Percentiles rank a stretch among this genome's conserved stretches.
These are phyloP conservation scores for Pseudorhombus dupliciocellatus DNA, from an alignment of 2,113 vertebrate genomes.

Conservation along the genomic window DNA sequence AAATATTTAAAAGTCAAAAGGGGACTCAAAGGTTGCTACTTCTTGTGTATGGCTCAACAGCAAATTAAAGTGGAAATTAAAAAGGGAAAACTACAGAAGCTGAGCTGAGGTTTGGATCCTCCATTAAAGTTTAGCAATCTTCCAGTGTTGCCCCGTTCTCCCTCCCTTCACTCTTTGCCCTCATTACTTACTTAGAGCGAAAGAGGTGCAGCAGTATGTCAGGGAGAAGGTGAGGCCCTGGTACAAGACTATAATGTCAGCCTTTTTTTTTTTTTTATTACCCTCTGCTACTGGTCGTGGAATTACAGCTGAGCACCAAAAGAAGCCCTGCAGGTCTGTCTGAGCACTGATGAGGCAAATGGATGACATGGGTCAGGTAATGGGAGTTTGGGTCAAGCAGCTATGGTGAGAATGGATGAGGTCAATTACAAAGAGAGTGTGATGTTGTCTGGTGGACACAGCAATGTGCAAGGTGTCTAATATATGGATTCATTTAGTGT, in stretches of 20 bases:
- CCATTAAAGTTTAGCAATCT: constrained; percentile 6
- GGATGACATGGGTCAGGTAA: constrained; percentile 21
- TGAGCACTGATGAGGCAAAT: constrained; percentile 18
- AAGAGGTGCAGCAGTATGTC: constrained; percentile 25
- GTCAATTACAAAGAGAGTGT: constrained; percentile 6
- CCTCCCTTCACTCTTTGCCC: constrained; percentile 1
- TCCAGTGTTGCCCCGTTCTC: neutral
- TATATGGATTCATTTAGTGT: constrained; percentile 1
- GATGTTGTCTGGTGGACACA: constrained; percentile 7
- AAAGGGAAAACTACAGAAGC: neutral
- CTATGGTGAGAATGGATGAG: constrained; percentile 22
- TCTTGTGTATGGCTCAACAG: no score
- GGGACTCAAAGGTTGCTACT: neutral
- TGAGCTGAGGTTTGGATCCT: neutral
- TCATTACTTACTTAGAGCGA: constrained; percentile 33
- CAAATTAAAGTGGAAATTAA: neutral
- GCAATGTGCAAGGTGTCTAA: constrained; percentile 1
- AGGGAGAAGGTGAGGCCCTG: constrained; percentile 2
- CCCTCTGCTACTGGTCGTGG: constrained; percentile 28
- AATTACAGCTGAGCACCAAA: constrained; percentile 34
- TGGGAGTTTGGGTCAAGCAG: constrained; percentile 10
- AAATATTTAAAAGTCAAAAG: neutral
- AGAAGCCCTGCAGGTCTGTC: constrained; percentile 27
- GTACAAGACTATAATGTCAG: constrained; percentile 28
- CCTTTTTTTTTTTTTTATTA: constrained; percentile 49